Percentiles rank a stretch among this genome's conserved stretches.
Evolutionary conservation across 2,113 vertebrate genomes (phyloP).

Genomic region (Seriola quinqueradiata): DNA sequence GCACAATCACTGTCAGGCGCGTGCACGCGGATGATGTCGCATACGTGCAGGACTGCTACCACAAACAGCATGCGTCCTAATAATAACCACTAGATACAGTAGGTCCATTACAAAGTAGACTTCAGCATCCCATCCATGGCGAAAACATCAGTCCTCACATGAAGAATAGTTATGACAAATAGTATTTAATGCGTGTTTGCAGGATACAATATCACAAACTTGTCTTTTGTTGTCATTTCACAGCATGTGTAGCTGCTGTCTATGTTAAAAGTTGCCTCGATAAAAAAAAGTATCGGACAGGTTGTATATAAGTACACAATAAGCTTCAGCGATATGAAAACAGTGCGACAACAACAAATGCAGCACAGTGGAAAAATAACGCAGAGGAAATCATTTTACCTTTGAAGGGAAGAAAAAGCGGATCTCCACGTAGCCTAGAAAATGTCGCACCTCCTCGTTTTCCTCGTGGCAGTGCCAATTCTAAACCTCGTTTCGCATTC

Average conservation of each 20-base stretch:
- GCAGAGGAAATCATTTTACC: conserved; percentile 73
- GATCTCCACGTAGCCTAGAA: conserved; percentile 64
- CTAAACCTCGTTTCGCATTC: conserved; percentile 68
- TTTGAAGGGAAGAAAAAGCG: conserved; percentile 79
- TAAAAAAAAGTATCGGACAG: not conserved
- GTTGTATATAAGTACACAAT: not conserved
- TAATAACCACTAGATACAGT: conserved; percentile 47
- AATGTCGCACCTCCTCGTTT: conserved; percentile 71
- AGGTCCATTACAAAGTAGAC: conserved; percentile 42
- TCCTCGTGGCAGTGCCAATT: conserved; percentile 65
- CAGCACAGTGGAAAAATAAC: conserved; percentile 40
- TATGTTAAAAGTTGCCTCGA: conserved; percentile 35
- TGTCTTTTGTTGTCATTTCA: conserved; percentile 1
- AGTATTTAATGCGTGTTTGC: not conserved
- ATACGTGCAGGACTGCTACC: conserved; percentile 59
- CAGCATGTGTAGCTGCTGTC: not conserved
- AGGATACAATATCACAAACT: not conserved
- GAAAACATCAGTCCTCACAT: conserved; percentile 23
- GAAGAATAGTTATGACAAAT: not conserved
- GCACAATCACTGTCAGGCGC: conserved; percentile 24
- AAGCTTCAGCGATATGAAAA: conserved; percentile 15
- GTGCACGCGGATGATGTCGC: conserved; percentile 67
- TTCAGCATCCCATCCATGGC: conserved; percentile 38
- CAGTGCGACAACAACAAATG: conserved; percentile 51
- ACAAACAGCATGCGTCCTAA: conserved; percentile 56